Conservation (phyloP, 1,140 invertebrate genomes). For the Listronotus bonariensis region DNA sequence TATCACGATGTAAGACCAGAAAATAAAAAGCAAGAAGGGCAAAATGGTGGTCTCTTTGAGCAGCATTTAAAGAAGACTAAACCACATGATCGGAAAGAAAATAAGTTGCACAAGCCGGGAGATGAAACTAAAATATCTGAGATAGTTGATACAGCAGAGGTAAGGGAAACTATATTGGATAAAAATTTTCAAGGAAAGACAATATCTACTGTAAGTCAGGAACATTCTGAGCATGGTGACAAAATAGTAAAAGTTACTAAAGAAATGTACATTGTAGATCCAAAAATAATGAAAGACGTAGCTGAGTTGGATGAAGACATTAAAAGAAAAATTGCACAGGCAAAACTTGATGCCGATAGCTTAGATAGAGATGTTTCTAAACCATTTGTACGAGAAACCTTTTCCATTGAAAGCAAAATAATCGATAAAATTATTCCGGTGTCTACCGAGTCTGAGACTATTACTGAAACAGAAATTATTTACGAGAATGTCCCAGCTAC, state of each 20-base stretch:
- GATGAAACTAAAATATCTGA: neutral
- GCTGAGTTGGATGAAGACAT: constrained; percentile 37
- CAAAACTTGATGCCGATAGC: constrained; percentile 24
- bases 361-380: constrained; percentile 23
- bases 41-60: constrained; percentile 41
- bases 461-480: constrained; percentile 27
- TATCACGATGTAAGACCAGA: constrained; percentile 33
- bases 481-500: constrained; percentile 27
- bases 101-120: neutral
- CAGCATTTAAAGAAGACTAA: constrained; percentile 40
- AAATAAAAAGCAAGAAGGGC: constrained; percentile 5
- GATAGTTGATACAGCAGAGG: constrained; percentile 17
- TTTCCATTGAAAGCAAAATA: constrained; percentile 19
- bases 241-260: constrained; percentile 31
- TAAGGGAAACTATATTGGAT: constrained; percentile 17
- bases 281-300: constrained; percentile 31
- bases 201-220: constrained; percentile 28
- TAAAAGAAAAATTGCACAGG: constrained; percentile 28
- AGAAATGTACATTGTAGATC: constrained; percentile 27
- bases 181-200: constrained; percentile 21
- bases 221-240: constrained; percentile 15
- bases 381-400: constrained; percentile 31
- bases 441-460: constrained; percentile 11
- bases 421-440: constrained; percentile 25
- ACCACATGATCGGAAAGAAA: constrained; percentile 23